phyloP scores from a whole-genome alignment of 2,113 vertebrate species.

The Girardinichthys multiradiatus region DNA sequence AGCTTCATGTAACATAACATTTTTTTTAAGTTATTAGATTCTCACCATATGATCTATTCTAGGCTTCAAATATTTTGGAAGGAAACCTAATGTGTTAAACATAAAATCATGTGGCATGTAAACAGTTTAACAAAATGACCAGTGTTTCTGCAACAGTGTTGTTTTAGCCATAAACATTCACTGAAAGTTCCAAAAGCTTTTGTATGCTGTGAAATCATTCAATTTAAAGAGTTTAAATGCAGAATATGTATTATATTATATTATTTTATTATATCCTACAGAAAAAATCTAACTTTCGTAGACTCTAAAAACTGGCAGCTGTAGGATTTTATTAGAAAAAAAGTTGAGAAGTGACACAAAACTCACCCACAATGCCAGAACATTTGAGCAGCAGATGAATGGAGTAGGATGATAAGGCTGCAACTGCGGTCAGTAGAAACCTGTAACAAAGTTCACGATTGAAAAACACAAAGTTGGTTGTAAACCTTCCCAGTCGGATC shows the following conservation, averaged over 20 bases:
- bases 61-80: not conserved
- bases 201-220: no score
- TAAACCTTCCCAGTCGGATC: not conserved
- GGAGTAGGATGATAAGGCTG: constrained; percentile 91
- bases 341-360: not conserved
- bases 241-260: not conserved
- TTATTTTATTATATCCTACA: no score
- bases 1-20: not conserved
- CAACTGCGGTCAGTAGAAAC: constrained; percentile 90
- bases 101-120: not conserved
- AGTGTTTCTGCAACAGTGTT: not conserved
- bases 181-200: not conserved
- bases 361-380: constrained; percentile 94
- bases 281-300: not conserved
- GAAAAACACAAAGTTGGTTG: not conserved
- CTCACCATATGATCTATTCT: not conserved
- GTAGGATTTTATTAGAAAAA: not conserved
- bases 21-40: not conserved
- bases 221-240: not conserved
- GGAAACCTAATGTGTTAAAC: not conserved
- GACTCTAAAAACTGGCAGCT: not conserved
- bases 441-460: constrained; percentile 68
- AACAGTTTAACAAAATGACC: not conserved
- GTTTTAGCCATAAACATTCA: not conserved
- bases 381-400: constrained; percentile 95